Evolutionary conservation across 1,140 invertebrate genomes (phyloP).

Genomic region (Neuroterus valhalla): DNA sequence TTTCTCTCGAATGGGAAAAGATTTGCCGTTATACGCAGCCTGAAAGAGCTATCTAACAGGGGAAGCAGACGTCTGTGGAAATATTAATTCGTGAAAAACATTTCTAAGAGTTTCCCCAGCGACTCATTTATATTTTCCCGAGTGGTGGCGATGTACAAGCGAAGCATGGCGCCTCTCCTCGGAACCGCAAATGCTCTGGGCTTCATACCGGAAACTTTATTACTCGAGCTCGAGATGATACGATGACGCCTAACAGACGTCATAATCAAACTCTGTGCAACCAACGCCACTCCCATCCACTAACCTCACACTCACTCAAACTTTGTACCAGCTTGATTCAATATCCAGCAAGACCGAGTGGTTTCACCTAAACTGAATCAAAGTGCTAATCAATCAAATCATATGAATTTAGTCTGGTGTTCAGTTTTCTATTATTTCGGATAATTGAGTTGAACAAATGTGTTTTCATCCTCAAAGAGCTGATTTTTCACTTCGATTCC

Average conservation of each 20-base stretch:
- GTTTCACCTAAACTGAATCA: conserved; percentile 13
- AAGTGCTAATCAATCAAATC: conserved; percentile 21
- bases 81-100: conserved; percentile 30
- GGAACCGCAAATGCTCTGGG: conserved; percentile 24
- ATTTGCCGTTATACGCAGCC: conserved; percentile 10
- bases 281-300: too few relatives aligned
- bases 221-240: conserved; percentile 23
- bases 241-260: conserved; percentile 21
- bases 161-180: conserved; percentile 1
- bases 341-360: conserved; percentile 1
- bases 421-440: neutral
- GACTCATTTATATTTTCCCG: conserved; percentile 26
- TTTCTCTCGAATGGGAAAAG: conserved; percentile 5
- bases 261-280: conserved; percentile 9
- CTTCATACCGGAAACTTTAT: conserved; percentile 18
- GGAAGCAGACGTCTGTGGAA: conserved; percentile 11
- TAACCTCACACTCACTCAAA: neutral
- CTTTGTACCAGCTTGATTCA: conserved; percentile 19
- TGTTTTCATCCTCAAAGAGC: too few relatives aligned
- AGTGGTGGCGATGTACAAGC: neutral
- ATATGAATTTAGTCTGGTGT: neutral
- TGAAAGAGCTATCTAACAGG: conserved; percentile 15
- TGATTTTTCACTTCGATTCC: too few relatives aligned
- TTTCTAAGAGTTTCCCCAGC: conserved; percentile 25
- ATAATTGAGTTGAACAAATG: too few relatives aligned